phyloP scores from a whole-genome alignment of 2,888 invertebrate species.

The Cosmia trapezina region DNA sequence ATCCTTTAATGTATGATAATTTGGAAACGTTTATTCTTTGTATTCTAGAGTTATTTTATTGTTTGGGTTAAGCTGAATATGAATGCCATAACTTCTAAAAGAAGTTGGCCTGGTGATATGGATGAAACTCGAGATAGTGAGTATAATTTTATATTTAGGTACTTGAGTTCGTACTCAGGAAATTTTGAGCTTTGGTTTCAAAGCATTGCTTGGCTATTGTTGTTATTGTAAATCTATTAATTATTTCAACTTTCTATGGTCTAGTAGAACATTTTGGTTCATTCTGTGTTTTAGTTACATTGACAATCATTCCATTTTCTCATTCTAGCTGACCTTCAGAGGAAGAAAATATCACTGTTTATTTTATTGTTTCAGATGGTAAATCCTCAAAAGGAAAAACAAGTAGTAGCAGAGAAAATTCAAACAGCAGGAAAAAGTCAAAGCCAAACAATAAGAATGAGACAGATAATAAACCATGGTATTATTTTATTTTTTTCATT shows the following conservation, averaged over 20 bases:
- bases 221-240: no score
- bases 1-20: neutral
- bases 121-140: slow-evolving; percentile 67
- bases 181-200: no score
- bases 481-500: slow-evolving; percentile 19
- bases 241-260: neutral
- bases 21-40: slow-evolving; percentile 1
- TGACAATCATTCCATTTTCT: neutral
- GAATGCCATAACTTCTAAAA: slow-evolving; percentile 68
- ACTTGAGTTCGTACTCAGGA: neutral
- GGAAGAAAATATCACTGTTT: slow-evolving; percentile 6
- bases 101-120: slow-evolving; percentile 69
- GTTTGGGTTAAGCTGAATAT: slow-evolving; percentile 59
- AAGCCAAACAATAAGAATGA: slow-evolving; percentile 77
- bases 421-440: slow-evolving; percentile 78
- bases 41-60: slow-evolving; percentile 28
- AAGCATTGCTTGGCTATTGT: no score
- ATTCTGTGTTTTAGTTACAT: neutral
- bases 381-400: slow-evolving; percentile 72
- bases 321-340: slow-evolving; percentile 39
- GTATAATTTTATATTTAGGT: neutral
- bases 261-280: neutral
- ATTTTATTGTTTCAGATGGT: slow-evolving; percentile 59
- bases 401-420: slow-evolving; percentile 77
- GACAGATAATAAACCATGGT: slow-evolving; percentile 66